Evolutionary conservation across 2,113 vertebrate genomes (phyloP), one percentile per base, ranked within the genome.

Genomic region (human): DNA sequence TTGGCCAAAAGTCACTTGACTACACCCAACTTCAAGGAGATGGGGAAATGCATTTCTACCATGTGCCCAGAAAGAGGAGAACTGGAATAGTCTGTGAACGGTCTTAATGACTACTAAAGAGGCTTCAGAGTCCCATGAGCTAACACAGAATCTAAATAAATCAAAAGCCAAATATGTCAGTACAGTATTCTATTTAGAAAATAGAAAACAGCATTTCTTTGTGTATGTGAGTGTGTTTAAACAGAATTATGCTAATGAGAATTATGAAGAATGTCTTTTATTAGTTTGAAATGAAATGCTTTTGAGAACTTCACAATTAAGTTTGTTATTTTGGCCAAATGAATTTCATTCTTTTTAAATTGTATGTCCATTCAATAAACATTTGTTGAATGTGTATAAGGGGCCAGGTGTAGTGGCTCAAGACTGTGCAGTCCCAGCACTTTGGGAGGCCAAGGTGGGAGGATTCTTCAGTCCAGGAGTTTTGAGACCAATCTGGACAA

Each of bases 291-390:
- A 66, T 95, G 79, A 97, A 95, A 64, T 80, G 30, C 66, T 97
- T 68, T 93, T 84, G 40, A 95, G 97, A 96, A 92, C 45, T 83
- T 45, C 17, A 92, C 59, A 96, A 94, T 97, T 95, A 97, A 72
- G 86, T 64, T 40, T 88, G 94, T 68, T 97, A 17, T 94, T 95
- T 97, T 93, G 72, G 85, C 80, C 81, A 88, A 90, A 22, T 97
- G 48, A 70, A 95, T 97, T 96, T 91, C 55, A 43, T 96, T 95
- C 50, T 93, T 97, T 97, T 96, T 93, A 17, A 97, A 76, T 94
- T 96, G 80, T 59, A 80, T 91, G 87, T 84, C 45, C 64, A 95
- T 86, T 97, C 95, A 97, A 0, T 92, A 96, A 89, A 90, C 27
- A 84, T 88, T 97, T 96, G 81, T 96, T 95, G 80, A 79, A 70